Evolutionary conservation across 2,797 vertebrate genomes (phyloP), one percentile per base, ranked within the genome.

Genomic region (Muscicapa comitata): DNA sequence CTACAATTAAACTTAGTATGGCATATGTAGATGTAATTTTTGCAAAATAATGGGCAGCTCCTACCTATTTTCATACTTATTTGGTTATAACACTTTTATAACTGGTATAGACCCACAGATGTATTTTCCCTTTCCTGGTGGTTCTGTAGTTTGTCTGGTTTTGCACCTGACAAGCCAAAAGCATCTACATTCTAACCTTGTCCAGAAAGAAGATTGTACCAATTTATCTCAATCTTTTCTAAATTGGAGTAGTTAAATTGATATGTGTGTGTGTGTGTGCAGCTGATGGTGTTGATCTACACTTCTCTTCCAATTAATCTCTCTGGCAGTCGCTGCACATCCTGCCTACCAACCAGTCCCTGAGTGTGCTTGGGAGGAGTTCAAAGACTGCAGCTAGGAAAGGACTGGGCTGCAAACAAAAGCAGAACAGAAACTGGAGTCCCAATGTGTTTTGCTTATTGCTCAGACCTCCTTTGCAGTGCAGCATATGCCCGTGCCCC

Each of bases 371-470:
- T 37, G 77, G 53, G 82, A 90, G 47, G 66, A 61, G 77, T 91
- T 93, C 95, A 96, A 82, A 95, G 75, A 8, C 73, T 81, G 28
- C 29, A 45, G 14, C 71, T 25, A 79, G 71, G 89, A 84, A 85
- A 80, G 51, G 72, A 77, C 53, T 23, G 25, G 57, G 75, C 57
- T 82, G 78, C 86, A 86, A 94, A 59, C 13, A n/a, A 93, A 83
- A 95, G 81, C 88, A 95, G 93, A 97, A 96, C 29, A 92, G 92
- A 94, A 95, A 96, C 74, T 86, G 13, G 63, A 88, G 72, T 73
- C 55, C 48, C 65, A 23, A 8, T 5, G 57, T 73, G 47, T 77
- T 95, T 89, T 95, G 65, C 57, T 47, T 66, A 29, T 48, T 82
- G 84, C 61, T 94, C 42, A 94, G 77, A 78, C 74, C 37, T 91